Evolutionary conservation across 2,797 vertebrate species (phyloP), one percentile per base, ranked within the genome.

Genomic region (Rhinatrema bivittatum): DNA sequence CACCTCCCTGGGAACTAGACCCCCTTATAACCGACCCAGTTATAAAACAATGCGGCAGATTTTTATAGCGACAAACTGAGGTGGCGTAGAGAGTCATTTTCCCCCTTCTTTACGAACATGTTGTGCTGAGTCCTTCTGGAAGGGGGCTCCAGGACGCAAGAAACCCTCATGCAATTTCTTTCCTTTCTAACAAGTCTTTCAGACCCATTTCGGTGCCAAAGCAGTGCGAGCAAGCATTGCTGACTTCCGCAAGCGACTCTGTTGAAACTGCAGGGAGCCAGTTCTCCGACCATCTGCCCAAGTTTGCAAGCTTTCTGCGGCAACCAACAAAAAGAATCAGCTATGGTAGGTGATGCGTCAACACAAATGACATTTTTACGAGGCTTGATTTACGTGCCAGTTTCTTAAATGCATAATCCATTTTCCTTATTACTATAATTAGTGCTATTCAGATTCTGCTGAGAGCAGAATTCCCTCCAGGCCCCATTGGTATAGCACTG

Each of bases 401-500:
- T 30, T 20, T 29, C 10, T 25, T 37, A 29, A 32, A 23, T 11
- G 36, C 2, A 10, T 15, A 38, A 38, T 42, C 20, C n/a, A n/a
- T 45, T 42, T 50, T 50, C 32, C 16, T 46, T 41, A 22, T 20
- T 35, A 20, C 15, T 29, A 19, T 12, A 44, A 43, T 39, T 54
- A 42, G 22, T 16, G 9, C 7, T 14, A 32, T 10, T 28, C 14
- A 12, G 29, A 45, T 23, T 36, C 30, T 39, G 37, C 49, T 51
- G 12, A 52, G 17, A 24, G 28, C 10, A 11, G 15, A 7, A 50
- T 25, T 19, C 8, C 21, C 15, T 21, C 14, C 42, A 34, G 42
- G 29, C 36, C 51, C 45, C 58, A 59, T 28, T 56, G 41, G 38
- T 34, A 27, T 9, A 38, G 32, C 28, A 17, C 26, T 53, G 37